Evolutionary conservation across 2,888 invertebrate species (phyloP).

Genomic region (Monoplex corrugatus): DNA sequence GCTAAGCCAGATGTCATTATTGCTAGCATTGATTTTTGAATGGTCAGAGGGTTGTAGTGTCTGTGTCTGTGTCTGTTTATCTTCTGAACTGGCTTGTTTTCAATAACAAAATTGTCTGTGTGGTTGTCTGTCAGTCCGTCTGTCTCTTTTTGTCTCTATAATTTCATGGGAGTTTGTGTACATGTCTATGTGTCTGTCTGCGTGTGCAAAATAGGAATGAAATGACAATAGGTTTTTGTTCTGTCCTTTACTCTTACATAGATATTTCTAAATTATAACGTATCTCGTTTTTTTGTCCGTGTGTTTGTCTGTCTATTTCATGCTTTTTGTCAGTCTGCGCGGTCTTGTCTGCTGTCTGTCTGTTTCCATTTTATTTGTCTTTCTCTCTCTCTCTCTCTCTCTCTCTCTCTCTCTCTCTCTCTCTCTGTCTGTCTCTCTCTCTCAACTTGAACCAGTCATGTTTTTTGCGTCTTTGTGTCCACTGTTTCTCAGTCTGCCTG

Average conservation of each 20-base stretch:
- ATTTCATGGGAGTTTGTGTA: not conserved
- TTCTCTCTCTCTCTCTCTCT: not conserved
- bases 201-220: too few species aligned
- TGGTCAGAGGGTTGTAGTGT: not conserved
- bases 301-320: not conserved
- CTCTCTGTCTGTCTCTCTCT: not conserved
- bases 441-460: not conserved
- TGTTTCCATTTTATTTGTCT: not conserved
- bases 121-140: not conserved
- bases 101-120: not conserved
- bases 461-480: not conserved
- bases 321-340: not conserved
- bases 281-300: too few species aligned
- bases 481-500: not conserved
- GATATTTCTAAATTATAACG: too few species aligned
- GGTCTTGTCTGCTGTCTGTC: too few species aligned
- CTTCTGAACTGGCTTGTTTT: not conserved
- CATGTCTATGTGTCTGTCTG: not conserved
- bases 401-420: not conserved
- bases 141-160: not conserved
- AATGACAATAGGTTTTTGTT: too few species aligned
- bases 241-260: too few species aligned
- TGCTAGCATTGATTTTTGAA: conserved; percentile 44
- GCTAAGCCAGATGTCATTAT: not conserved
- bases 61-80: not conserved